These are phyloP conservation scores for Scrobipalpa costella DNA, from an alignment of 2,888 invertebrate genomes.

Conservation along the genomic window DNA sequence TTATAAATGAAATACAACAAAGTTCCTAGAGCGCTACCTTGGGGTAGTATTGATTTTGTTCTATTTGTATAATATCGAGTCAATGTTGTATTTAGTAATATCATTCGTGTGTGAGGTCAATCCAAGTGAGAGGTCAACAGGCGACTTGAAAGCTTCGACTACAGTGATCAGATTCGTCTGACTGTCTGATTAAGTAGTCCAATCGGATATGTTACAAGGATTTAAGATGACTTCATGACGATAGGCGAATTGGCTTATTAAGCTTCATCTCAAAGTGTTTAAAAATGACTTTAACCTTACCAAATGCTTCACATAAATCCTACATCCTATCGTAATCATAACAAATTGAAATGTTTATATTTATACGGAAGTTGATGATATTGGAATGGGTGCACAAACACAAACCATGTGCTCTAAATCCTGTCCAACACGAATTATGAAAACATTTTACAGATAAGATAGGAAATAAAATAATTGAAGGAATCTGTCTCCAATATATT, in stretches of 20 bases:
- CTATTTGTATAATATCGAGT: not conserved
- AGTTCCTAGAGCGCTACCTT: not conserved
- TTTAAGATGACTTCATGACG: too few species aligned
- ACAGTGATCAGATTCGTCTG: too few species aligned
- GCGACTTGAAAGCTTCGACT: too few species aligned
- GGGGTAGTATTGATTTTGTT: not conserved
- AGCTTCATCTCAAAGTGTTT: not conserved
- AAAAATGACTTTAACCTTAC: not conserved
- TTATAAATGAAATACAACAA: not conserved
- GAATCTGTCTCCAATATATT: too few species aligned
- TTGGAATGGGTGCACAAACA: not conserved
- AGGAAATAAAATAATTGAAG: not conserved
- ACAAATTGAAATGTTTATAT: not conserved
- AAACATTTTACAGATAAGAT: not conserved
- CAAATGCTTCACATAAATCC: not conserved
- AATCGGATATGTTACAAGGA: too few species aligned
- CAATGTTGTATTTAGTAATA: too few species aligned
- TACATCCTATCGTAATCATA: not conserved
- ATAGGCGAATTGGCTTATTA: not conserved
- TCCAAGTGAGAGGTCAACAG: too few species aligned
- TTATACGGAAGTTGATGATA: not conserved
- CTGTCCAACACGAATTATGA: not conserved
- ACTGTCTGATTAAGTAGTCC: too few species aligned
- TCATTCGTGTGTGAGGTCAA: too few species aligned
- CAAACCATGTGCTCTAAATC: not conserved